Base-by-base conservation (phyloP, 2,797 vertebrate genomes). In the Paedocypris micromegethes region DNA sequence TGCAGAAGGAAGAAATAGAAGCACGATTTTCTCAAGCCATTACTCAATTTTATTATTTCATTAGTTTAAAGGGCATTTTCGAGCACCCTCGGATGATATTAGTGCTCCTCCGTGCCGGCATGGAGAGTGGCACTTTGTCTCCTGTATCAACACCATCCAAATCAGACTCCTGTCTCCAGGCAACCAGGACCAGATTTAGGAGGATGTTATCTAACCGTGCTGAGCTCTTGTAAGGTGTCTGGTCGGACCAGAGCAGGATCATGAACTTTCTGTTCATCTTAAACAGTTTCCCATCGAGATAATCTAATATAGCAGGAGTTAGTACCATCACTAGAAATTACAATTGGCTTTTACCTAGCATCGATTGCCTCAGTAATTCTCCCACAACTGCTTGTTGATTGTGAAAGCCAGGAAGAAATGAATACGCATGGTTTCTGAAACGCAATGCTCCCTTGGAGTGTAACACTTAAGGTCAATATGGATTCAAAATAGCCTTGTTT, bases 121-220 rank as follows among this genome's bases (percentile, higher is more conserved):
- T 23, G 23, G 47, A n/a, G 69, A 81, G 74, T 70, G 72, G 74
- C 64, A 51, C 57, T 66, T 68, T 75, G 71, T 78, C 70, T 72
- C 61, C 43, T 61, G 40, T 57, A 74, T 72, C 74, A 74, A 67
- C 74, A 72, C 73, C 72, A 79, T 75, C 77, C 75, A 76, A 70
- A 53, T 63, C 74, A 37, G 67, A 67, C 67, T 72, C 49, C 70
- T 9, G 85, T 84, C 82, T 85, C 85, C 75, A 88, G 79, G 80
- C 86, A 88, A 87, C 84, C 61, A 67, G 66, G 75, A 77, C 65
- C 75, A 75, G 69, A 73, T 76, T 74, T 77, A 66, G 63, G 65
- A 72, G 70, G 64, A 67, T 58, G 64, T 73, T 76, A 62, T 74
- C 72, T 66, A 69, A 78, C 74, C 54, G 73, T 80, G 69, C 58